These are phyloP conservation scores for Tetramorium bicarinatum DNA, from an alignment of 2,888 invertebrate genomes.

Conservation along the genomic window DNA sequence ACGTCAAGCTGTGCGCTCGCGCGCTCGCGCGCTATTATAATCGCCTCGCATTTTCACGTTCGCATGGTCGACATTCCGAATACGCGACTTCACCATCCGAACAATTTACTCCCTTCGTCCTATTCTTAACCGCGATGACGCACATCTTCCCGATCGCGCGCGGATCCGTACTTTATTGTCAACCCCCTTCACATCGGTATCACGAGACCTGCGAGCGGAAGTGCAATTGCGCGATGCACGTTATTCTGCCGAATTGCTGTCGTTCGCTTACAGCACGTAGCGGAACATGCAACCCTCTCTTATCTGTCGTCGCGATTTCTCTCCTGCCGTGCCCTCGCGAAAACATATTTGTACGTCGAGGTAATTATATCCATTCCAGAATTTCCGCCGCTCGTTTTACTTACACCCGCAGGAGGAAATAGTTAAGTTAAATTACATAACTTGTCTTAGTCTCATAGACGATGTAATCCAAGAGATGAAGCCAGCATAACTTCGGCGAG, in stretches of 20 bases:
- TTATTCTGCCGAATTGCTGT: slow-evolving; percentile 30
- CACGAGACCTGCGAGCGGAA: slow-evolving; percentile 13
- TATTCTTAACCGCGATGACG: slow-evolving; percentile 49
- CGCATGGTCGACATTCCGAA: slow-evolving; percentile 33
- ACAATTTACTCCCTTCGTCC: slow-evolving; percentile 32
- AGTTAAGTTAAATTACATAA: slow-evolving; percentile 13
- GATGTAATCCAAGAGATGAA: background rate
- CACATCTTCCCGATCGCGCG: background rate
- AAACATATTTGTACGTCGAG: slow-evolving; percentile 8
- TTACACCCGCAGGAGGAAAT: background rate
- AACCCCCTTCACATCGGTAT: slow-evolving; percentile 11
- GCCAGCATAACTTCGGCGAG: background rate
- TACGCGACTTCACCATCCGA: slow-evolving; percentile 31
- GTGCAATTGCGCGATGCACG: slow-evolving; percentile 46
- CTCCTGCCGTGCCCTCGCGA: background rate
- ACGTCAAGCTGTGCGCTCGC: slow-evolving; percentile 5
- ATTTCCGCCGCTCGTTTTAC: background rate
- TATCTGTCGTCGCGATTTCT: background rate
- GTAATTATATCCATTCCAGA: background rate
- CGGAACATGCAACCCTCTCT: background rate
- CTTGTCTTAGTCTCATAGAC: background rate
- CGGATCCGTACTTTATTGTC: slow-evolving; percentile 37
- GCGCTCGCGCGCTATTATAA: slow-evolving; percentile 4
- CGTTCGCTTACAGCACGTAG: background rate
- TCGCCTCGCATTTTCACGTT: slow-evolving; percentile 37